phyloP scores from a whole-genome alignment of 2,113 vertebrate species.

The Corydoras sp. region DNA sequence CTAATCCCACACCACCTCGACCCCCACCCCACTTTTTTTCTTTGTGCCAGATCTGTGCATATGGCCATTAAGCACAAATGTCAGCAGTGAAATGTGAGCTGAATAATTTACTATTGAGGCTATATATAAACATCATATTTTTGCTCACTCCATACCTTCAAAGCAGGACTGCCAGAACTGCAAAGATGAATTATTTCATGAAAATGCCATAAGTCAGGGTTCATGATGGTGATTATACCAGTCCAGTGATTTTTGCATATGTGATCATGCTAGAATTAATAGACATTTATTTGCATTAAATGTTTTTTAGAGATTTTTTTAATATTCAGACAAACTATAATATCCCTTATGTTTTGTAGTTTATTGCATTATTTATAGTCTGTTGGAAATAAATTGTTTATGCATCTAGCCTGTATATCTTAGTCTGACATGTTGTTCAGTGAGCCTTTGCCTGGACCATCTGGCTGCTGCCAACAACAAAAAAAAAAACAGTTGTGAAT shows the following conservation, averaged over 20 bases:
- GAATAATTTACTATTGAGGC: slow-evolving; percentile 34
- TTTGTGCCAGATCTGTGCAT: neutral
- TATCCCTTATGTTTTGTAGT: no score
- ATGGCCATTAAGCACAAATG: slow-evolving; percentile 30
- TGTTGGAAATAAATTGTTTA: no score
- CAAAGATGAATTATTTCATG: slow-evolving; percentile 12
- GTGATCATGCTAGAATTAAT: neutral
- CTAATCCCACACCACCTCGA: neutral
- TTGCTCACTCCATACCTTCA: slow-evolving; percentile 6
- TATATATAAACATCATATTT: slow-evolving; percentile 22
- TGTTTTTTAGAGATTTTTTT: no score
- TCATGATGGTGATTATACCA: neutral
- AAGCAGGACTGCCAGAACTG: slow-evolving; percentile 15
- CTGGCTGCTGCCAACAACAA: no score
- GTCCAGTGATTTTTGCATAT: neutral
- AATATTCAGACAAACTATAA: no score
- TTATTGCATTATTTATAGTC: no score
- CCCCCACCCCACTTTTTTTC: neutral
- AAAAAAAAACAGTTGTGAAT: no score
- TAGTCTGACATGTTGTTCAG: no score
- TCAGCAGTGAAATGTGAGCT: slow-evolving; percentile 24
- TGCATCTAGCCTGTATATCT: no score
- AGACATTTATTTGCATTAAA: no score
- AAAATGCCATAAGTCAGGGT: slow-evolving; percentile 20
- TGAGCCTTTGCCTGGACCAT: no score